Evolutionary conservation across 2,888 invertebrate species (phyloP), one percentile per base, ranked within the genome.

Genomic region (Lochmaea crataegi): DNA sequence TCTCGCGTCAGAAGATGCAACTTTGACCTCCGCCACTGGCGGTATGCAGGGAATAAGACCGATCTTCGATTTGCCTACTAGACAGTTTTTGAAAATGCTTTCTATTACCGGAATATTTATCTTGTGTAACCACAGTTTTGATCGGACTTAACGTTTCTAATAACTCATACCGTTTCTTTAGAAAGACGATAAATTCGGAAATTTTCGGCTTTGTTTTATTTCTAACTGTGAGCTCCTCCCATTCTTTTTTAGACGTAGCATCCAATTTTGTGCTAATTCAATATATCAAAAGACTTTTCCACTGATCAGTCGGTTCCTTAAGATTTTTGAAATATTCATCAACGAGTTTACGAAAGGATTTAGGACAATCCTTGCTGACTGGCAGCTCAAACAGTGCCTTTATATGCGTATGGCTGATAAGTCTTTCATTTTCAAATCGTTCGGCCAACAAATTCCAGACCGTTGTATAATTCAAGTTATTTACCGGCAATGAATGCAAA

Each of bases 21-120:
- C 16, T 53, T 53, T 53, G n/a, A n/a, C 16, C 53, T n/a, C 53
- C 53, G n/a, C 53, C 53, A n/a, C n/a, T 53, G 16, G 16, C 53
- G 14, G 18, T 53, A 53, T 53, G 14, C 26, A 32, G 4, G 26
- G 26, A 32, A 4, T 32, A 32, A 32, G 26, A 32, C 26, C 26
- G 26, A 32, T 32, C 26, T 2, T 32, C 26, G 26, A 2, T 32
- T 32, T 32, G 26, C 26, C 26, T 2, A 32, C 26, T 4, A 32
- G 26, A 32, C 26, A 4, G 4, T 32, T 32, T 32, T 32, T 32
- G 26, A 32, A 32, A 32, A 4, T 32, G 26, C 26, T 32, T 32
- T 32, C 26, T 32, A 53, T 53, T 53, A 53, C 16, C 16, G 4
- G 18, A 14, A 53, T 16, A n/a, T 53, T 53, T 53, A n/a, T n/a